Percentiles rank a stretch among this genome's conserved stretches.
These are phyloP conservation scores for Hemaris fuciformis DNA, from an alignment of 2,888 invertebrate genomes.

Conservation along the genomic window DNA sequence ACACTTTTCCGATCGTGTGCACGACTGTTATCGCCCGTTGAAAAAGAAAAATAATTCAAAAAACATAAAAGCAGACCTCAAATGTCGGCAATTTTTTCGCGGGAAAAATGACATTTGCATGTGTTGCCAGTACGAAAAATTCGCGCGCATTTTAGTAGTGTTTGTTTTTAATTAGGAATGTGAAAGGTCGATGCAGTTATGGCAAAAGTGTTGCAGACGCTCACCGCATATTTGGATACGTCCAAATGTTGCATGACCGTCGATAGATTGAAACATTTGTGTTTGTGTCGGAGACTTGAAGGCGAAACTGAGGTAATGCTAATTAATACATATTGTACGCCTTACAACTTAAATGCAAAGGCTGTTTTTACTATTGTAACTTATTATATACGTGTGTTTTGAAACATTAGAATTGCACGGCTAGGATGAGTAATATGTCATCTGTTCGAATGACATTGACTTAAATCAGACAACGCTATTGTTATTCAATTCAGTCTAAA, in stretches of 20 bases:
- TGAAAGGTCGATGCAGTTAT: slow-evolving; percentile 38
- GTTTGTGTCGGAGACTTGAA: slow-evolving; percentile 65
- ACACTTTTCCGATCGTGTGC: slow-evolving; percentile 56
- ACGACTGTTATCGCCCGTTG: slow-evolving; percentile 37
- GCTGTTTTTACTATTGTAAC: no score
- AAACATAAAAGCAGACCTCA: slow-evolving; percentile 18
- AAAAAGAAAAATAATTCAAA: slow-evolving; percentile 20
- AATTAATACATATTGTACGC: neutral
- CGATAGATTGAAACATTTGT: slow-evolving; percentile 69
- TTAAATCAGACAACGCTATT: neutral
- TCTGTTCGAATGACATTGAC: neutral
- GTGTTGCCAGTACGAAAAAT: slow-evolving; percentile 38
- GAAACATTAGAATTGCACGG: no score
- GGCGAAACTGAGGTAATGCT: slow-evolving; percentile 61
- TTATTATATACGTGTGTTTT: neutral
- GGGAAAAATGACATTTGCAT: slow-evolving; percentile 28
- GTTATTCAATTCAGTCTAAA: neutral
- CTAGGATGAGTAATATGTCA: neutral
- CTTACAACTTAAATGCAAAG: neutral
- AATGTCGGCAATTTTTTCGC: slow-evolving; percentile 22
- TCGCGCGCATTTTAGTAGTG: slow-evolving; percentile 11
- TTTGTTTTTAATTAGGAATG: slow-evolving; percentile 12
- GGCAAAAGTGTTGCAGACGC: slow-evolving; percentile 63
- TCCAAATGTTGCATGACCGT: slow-evolving; percentile 66
- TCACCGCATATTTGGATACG: slow-evolving; percentile 69